Conservation (phyloP, 2,113 vertebrate species). For the Amblyornis subalaris region DNA sequence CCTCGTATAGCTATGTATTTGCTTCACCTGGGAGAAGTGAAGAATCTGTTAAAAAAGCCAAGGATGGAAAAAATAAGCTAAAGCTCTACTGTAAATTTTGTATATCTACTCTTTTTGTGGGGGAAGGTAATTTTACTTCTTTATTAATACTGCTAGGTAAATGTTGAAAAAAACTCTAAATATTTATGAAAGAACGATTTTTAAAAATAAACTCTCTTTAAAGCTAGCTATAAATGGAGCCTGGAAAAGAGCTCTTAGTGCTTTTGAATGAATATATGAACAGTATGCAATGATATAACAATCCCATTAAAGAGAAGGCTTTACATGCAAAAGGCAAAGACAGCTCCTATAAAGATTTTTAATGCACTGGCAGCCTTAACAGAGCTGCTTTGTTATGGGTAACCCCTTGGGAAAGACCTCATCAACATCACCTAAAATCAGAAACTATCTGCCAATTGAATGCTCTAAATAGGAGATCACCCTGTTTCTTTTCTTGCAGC, state of each 20-base stretch:
- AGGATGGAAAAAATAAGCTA: neutral
- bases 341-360: neutral
- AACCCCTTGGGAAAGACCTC: neutral
- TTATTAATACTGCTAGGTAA: neutral
- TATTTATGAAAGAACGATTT: neutral
- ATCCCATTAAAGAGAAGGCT: neutral
- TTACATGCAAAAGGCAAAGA: neutral
- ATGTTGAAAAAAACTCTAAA: neutral
- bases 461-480: neutral
- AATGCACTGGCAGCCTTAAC: neutral
- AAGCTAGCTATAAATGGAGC: neutral
- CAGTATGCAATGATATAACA: rapidly evolving
- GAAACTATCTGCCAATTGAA: neutral
- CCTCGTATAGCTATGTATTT: neutral
- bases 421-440: neutral
- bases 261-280: neutral
- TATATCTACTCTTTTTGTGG: neutral
- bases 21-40: neutral
- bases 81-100: neutral
- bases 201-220: neutral
- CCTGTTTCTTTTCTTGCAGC: neutral
- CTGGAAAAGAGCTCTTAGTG: neutral
- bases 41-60: neutral
- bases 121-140: neutral
- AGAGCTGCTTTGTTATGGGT: neutral